Percentiles rank a stretch among this genome's conserved stretches.
Conservation (phyloP, 2,797 vertebrate species). For the Molossus alvarezi region DNA sequence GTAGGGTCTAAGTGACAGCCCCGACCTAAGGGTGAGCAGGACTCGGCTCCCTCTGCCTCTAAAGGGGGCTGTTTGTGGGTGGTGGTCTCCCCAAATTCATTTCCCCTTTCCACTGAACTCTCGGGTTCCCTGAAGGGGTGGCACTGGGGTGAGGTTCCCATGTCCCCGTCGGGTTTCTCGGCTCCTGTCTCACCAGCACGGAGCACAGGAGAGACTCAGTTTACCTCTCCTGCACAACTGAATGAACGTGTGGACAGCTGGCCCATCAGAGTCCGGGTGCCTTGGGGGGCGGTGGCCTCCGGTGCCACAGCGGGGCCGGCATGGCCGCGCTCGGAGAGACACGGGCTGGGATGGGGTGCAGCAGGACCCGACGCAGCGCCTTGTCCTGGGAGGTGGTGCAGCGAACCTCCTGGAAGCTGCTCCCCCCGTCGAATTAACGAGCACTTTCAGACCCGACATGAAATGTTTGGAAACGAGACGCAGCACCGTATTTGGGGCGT, state of each 20-base stretch:
- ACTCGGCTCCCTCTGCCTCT: not conserved
- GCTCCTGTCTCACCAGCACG: not conserved
- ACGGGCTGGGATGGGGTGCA: not conserved
- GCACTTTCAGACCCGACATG: not conserved
- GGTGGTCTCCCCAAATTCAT: not conserved
- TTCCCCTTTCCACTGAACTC: too few species aligned
- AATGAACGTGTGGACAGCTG: fast-evolving
- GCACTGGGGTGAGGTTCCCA: fast-evolving
- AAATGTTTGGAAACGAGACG: conserved; percentile 43
- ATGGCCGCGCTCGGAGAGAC: not conserved
- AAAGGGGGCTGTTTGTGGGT: not conserved
- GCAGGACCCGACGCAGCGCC: fast-evolving
- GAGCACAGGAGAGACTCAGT: fast-evolving
- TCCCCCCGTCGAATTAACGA: not conserved
- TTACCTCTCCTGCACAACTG: fast-evolving
- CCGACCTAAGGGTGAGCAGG: not conserved
- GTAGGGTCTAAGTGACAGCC: not conserved
- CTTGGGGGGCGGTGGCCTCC: fast-evolving
- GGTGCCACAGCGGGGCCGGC: fast-evolving
- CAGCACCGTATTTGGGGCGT: not conserved
- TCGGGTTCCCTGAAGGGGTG: not conserved
- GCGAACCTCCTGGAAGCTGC: fast-evolving
- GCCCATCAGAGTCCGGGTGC: not conserved
- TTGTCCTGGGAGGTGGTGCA: not conserved
- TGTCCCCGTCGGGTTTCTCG: not conserved